These are phyloP conservation scores for Mamestra configurata DNA, from an alignment of 1,140 invertebrate genomes.

Conservation along the genomic window DNA sequence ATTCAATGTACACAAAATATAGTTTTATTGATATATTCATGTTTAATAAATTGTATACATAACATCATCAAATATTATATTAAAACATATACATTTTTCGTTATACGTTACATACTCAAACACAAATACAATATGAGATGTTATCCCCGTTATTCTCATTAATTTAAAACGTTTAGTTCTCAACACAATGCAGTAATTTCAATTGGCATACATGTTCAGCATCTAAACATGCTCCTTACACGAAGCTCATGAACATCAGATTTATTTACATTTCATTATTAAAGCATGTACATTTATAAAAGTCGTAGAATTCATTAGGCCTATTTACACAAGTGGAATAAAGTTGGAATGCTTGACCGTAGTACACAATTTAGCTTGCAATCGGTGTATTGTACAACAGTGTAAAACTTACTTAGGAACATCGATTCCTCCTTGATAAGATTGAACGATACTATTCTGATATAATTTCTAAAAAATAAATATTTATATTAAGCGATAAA, in stretches of 20 bases:
- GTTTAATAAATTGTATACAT: constrained; percentile 88
- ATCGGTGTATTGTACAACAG: constrained; percentile 75
- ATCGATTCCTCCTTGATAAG: constrained; percentile 80
- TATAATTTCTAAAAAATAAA: constrained; percentile 86
- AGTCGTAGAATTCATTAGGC: constrained; percentile 83
- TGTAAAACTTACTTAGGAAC: constrained; percentile 82
- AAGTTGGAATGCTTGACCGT: constrained; percentile 86
- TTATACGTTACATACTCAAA: constrained; percentile 86
- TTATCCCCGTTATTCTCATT: constrained; percentile 83
- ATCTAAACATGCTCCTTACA: constrained; percentile 67
- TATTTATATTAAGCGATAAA: constrained; percentile 83
- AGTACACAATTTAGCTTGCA: constrained; percentile 78
- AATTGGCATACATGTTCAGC: constrained; percentile 71
- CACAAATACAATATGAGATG: constrained; percentile 88
- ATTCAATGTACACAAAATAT: constrained; percentile 88
- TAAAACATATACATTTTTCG: constrained; percentile 87
- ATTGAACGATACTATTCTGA: constrained; percentile 70
- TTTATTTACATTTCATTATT: constrained; percentile 84
- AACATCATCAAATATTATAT: constrained; percentile 88
- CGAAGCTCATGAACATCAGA: constrained; percentile 72
- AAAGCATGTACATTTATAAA: constrained; percentile 81
- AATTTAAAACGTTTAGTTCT: constrained; percentile 79
- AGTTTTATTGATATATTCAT: constrained; percentile 89
- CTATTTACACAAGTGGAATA: constrained; percentile 88
- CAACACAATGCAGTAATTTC: constrained; percentile 77